Evolutionary conservation across 2,797 vertebrate species (phyloP).

Genomic region (Eurystomus glaucurus): DNA sequence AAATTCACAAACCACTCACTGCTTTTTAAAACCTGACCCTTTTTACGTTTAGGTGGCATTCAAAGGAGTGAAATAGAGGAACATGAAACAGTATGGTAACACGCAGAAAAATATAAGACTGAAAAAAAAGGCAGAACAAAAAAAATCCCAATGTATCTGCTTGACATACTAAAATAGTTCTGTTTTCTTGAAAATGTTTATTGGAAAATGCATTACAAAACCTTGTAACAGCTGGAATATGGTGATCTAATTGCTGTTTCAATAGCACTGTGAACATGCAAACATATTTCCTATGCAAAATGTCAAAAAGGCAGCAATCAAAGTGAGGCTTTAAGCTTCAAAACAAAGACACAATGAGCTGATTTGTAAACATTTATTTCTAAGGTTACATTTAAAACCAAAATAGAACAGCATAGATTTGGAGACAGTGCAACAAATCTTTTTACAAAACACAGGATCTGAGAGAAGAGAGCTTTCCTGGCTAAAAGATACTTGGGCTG

Average conservation of each 20-base stretch:
- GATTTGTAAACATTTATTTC: constrained; percentile 85
- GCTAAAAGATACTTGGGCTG: background rate
- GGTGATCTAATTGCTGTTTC: constrained; percentile 85
- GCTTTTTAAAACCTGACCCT: background rate
- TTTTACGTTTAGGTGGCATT: constrained; percentile 3
- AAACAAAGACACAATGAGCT: constrained; percentile 84
- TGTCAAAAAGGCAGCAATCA: constrained; percentile 86
- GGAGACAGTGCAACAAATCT: constrained; percentile 58
- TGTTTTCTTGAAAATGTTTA: constrained; percentile 75
- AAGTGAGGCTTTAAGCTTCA: constrained; percentile 82
- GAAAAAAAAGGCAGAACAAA: background rate
- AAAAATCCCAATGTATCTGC: background rate
- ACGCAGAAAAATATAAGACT: background rate
- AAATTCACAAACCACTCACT: background rate
- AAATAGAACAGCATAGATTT: constrained; percentile 61
- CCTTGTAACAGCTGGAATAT: constrained; percentile 84
- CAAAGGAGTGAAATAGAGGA: background rate
- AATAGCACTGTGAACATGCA: constrained; percentile 76
- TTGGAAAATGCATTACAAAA: constrained; percentile 80
- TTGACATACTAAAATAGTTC: constrained; percentile 77
- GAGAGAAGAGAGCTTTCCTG: background rate
- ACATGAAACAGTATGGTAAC: background rate
- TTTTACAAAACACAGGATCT: constrained; percentile 41
- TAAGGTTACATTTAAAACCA: constrained; percentile 78
- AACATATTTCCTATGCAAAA: constrained; percentile 85